Percentiles rank a stretch among this genome's conserved stretches.
phyloP scores from a whole-genome alignment of 2,888 invertebrate species.

The Isoperla grammatica region DNA sequence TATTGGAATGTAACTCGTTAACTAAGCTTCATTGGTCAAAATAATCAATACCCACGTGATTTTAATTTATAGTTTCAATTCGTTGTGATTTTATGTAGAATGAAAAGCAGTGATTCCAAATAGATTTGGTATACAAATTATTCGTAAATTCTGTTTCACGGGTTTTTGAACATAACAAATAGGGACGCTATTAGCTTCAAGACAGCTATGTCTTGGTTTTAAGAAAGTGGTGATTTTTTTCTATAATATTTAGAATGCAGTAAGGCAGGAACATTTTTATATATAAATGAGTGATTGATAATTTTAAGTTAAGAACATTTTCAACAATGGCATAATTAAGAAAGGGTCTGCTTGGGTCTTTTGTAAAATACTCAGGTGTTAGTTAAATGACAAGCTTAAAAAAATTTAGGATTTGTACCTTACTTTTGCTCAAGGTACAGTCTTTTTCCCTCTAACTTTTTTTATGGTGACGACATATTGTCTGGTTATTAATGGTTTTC shows the following conservation, averaged over 20 bases:
- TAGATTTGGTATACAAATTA: constrained; percentile 9
- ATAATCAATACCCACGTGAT: constrained; percentile 11
- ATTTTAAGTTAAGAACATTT: constrained; percentile 12
- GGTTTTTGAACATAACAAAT: background rate
- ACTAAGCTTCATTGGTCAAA: constrained; percentile 1
- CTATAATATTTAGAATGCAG: constrained; percentile 9
- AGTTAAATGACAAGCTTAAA: constrained; percentile 16
- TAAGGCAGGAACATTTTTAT: constrained; percentile 16
- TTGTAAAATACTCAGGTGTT: constrained; percentile 19
- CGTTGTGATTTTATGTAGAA: constrained; percentile 16
- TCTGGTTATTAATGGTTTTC: constrained; percentile 16
- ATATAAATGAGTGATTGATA: background rate
- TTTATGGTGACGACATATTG: constrained; percentile 17
- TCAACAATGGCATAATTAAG: constrained; percentile 5
- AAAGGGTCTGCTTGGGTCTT: constrained; percentile 12
- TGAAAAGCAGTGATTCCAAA: constrained; percentile 12
- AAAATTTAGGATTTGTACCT: constrained; percentile 14
- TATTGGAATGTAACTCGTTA: background rate
- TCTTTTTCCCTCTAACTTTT: constrained; percentile 17
- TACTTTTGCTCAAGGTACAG: constrained; percentile 17
- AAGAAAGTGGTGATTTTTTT: constrained; percentile 10
- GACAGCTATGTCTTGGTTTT: constrained; percentile 11
- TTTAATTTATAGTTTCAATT: constrained; percentile 3
- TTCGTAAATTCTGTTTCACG: background rate
- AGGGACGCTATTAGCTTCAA: too few relatives aligned